phyloP scores from a whole-genome alignment of 2,113 vertebrate genomes.

The Phaetusa simplex region DNA sequence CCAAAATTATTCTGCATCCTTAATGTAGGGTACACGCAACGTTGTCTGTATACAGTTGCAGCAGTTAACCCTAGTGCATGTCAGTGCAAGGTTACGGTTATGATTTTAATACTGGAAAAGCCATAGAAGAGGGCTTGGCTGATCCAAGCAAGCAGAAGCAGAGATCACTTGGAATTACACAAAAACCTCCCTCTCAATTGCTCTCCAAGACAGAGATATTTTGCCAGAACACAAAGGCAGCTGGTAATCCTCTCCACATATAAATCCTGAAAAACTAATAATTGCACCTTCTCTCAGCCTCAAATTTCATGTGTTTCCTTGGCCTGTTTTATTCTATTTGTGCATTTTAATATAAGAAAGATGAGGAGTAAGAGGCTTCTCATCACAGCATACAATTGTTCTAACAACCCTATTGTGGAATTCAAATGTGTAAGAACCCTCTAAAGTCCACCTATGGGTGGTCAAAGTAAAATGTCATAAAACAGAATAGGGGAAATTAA shows the following conservation, averaged over 20 bases:
- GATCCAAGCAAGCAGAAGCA: background rate
- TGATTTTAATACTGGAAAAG: background rate
- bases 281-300: background rate
- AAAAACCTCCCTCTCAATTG: background rate
- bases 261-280: background rate
- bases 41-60: background rate
- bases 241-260: background rate
- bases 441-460: background rate
- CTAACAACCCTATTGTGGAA: background rate
- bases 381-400: background rate
- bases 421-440: background rate
- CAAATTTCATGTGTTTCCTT: background rate
- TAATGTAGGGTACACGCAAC: background rate
- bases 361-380: background rate
- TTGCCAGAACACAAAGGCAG: background rate
- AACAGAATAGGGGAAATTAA: background rate
- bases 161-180: background rate
- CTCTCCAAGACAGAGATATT: background rate
- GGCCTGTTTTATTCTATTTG: background rate
- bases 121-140: background rate
- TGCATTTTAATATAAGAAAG: background rate
- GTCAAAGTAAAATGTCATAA: background rate
- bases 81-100: background rate
- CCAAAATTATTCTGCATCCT: conserved; percentile 5
- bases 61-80: background rate